Percentiles rank a stretch among this genome's conserved stretches.
These are phyloP conservation scores for Monarcha castaneiventris DNA, from an alignment of 2,113 vertebrate species.

Conservation along the genomic window DNA sequence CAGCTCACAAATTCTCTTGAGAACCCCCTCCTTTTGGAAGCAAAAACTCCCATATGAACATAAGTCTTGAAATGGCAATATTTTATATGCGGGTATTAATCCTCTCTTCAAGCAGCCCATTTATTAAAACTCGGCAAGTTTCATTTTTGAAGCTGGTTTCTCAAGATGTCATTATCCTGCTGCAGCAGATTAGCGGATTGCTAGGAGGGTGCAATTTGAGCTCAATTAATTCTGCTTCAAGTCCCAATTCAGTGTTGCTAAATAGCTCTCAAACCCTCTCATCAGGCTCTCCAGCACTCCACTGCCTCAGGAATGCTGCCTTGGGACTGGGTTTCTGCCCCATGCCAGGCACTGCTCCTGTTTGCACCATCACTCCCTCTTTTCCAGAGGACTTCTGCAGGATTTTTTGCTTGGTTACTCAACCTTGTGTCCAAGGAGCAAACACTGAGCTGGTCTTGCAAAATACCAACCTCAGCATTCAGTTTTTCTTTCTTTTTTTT, in stretches of 20 bases:
- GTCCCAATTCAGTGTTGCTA: constrained; percentile 61
- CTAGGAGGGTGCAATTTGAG: constrained; percentile 73
- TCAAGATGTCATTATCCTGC: constrained; percentile 73
- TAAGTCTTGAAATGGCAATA: not conserved
- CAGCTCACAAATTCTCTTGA: constrained; percentile 6
- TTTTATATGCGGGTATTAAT: constrained; percentile 48
- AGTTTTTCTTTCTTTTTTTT: not conserved
- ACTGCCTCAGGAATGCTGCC: not conserved
- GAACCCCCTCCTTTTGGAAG: not conserved
- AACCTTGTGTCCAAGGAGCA: not conserved
- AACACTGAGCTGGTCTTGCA: not conserved
- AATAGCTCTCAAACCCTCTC: constrained; percentile 56
- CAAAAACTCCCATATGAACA: not conserved
- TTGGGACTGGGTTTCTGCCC: not conserved
- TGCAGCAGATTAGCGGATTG: constrained; percentile 71
- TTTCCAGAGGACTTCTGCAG: not conserved
- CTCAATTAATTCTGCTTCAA: constrained; percentile 78
- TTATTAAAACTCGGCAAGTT: constrained; percentile 30
- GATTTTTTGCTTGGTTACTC: not conserved
- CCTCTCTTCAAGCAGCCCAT: constrained; percentile 35
- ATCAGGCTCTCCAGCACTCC: not conserved
- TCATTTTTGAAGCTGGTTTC: constrained; percentile 39
- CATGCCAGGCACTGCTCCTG: not conserved
- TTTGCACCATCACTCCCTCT: not conserved
- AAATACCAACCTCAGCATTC: not conserved